Percentiles rank a stretch among this genome's conserved stretches.
phyloP scores from a whole-genome alignment of 2,888 invertebrate species.

The Panzeria rudis region DNA sequence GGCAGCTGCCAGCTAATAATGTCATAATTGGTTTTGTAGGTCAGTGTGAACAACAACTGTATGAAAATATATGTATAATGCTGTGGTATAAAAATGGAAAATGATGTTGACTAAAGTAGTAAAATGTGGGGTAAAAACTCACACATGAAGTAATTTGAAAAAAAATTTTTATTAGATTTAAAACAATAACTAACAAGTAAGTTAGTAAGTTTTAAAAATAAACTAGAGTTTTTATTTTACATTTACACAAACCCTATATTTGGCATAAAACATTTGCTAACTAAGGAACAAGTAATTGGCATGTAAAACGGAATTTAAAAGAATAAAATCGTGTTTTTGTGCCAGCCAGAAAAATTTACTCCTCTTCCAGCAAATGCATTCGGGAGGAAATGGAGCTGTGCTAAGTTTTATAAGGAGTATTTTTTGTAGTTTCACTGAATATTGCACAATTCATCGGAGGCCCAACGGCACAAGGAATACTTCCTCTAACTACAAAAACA shows the following conservation, averaged over 20 bases:
- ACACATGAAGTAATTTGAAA: slow-evolving; percentile 49
- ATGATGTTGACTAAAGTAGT: slow-evolving; percentile 38
- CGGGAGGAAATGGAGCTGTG: no score
- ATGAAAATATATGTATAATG: neutral
- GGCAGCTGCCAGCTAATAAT: slow-evolving; percentile 51
- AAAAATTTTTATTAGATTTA: slow-evolving; percentile 31
- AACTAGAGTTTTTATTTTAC: slow-evolving; percentile 10
- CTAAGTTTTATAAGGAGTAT: no score
- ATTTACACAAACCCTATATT: slow-evolving; percentile 6
- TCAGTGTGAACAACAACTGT: slow-evolving; percentile 54
- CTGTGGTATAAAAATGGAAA: slow-evolving; percentile 15
- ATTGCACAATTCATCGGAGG: no score
- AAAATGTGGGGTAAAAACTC: slow-evolving; percentile 37
- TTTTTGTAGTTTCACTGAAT: no score
- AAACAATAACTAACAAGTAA: slow-evolving; percentile 39
- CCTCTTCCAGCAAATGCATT: no score
- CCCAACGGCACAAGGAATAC: no score
- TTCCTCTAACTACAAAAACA: no score
- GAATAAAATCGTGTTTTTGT: neutral
- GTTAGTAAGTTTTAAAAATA: slow-evolving; percentile 26
- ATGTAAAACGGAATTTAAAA: neutral
- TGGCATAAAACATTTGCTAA: slow-evolving; percentile 30
- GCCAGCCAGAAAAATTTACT: no score
- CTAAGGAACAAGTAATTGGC: slow-evolving; percentile 13
- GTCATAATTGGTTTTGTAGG: slow-evolving; percentile 67